Evolutionary conservation across 2,888 invertebrate genomes (phyloP).

Genomic region (Trichopria drosophilae): DNA sequence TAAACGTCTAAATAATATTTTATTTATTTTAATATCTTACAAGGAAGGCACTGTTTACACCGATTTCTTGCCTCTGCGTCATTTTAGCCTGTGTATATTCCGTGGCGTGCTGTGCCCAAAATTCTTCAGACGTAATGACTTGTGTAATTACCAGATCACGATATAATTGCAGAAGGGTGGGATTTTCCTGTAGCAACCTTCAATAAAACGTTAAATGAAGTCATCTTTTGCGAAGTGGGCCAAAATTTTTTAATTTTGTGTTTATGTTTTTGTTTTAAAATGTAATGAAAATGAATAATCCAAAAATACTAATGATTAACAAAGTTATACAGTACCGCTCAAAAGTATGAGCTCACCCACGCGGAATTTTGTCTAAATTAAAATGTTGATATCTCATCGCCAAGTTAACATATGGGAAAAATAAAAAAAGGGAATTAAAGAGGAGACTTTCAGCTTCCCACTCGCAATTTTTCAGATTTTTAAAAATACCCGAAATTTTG

Average conservation of each 20-base stretch:
- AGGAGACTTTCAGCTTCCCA: no score
- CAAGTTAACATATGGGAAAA: no score
- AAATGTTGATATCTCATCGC: no score
- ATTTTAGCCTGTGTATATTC: constrained; percentile 75
- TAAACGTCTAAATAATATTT: not conserved
- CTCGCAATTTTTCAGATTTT: no score
- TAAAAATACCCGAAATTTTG: no score
- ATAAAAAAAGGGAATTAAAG: no score
- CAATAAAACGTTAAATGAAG: constrained; percentile 2
- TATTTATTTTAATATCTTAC: constrained; percentile 47
- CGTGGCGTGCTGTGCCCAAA: constrained; percentile 90
- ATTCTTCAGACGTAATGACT: constrained; percentile 95
- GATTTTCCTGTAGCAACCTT: constrained; percentile 83
- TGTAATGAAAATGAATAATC: not conserved
- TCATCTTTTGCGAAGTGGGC: not conserved
- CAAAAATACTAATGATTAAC: no score
- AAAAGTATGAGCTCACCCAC: no score
- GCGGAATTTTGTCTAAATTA: no score
- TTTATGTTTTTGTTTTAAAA: constrained; percentile 3
- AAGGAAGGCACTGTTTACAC: constrained; percentile 70
- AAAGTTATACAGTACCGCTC: no score
- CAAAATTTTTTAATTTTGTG: constrained; percentile 4
- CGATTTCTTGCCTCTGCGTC: constrained; percentile 81
- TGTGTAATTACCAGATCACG: constrained; percentile 96
- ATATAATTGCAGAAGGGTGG: constrained; percentile 88